Evolutionary conservation across 2,888 invertebrate genomes (phyloP).

Genomic region (Macrophya annulata): DNA sequence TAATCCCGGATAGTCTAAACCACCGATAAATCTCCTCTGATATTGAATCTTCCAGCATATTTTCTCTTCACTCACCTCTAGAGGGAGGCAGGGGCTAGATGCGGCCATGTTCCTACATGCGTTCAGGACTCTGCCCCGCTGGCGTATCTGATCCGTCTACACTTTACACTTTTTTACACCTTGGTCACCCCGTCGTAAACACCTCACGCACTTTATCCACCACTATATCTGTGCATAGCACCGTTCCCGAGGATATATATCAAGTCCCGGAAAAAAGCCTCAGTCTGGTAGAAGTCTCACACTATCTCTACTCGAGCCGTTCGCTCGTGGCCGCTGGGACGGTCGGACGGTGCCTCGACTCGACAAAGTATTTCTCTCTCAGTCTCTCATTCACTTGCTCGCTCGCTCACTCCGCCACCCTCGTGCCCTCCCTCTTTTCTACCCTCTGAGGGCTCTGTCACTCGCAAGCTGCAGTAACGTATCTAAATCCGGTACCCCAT

Average conservation of each 20-base stretch:
- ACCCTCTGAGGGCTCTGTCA: slow-evolving; percentile 56
- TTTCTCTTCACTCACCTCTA: slow-evolving; percentile 76
- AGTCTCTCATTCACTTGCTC: slow-evolving; percentile 68
- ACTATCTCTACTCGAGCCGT: slow-evolving; percentile 77
- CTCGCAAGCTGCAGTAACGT: slow-evolving; percentile 54
- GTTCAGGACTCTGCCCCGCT: slow-evolving; percentile 78
- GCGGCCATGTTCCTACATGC: slow-evolving; percentile 80
- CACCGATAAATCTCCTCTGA: slow-evolving; percentile 14
- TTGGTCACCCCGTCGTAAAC: slow-evolving; percentile 59
- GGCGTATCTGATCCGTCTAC: slow-evolving; percentile 71
- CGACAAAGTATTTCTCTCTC: slow-evolving; percentile 70
- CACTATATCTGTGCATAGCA: slow-evolving; percentile 53
- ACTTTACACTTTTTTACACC: slow-evolving; percentile 65
- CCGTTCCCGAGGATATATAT: slow-evolving; percentile 38
- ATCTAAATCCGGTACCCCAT: slow-evolving; percentile 9
- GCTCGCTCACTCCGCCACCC: slow-evolving; percentile 57
- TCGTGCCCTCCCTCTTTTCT: slow-evolving; percentile 58
- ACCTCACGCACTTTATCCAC: slow-evolving; percentile 64
- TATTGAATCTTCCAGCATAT: slow-evolving; percentile 48
- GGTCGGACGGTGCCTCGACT: slow-evolving; percentile 79
- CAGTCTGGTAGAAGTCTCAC: slow-evolving; percentile 68
- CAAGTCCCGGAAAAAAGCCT: slow-evolving; percentile 47
- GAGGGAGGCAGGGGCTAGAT: slow-evolving; percentile 79
- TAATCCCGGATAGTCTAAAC: neutral
- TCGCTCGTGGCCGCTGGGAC: slow-evolving; percentile 79